Conservation (phyloP, 2,888 invertebrate species). For the Trachelus troglodyta region DNA sequence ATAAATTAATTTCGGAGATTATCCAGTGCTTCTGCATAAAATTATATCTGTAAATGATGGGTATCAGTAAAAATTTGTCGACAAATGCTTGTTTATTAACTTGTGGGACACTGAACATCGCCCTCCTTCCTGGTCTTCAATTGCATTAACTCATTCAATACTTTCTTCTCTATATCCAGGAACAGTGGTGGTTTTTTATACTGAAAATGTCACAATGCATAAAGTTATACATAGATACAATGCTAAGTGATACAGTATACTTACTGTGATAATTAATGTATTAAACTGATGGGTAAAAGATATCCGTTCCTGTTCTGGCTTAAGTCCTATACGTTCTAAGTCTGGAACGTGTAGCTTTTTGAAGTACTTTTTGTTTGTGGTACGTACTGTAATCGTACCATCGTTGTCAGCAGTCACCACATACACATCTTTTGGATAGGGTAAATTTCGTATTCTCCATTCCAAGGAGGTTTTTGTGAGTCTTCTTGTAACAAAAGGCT, state of each 20-base stretch:
- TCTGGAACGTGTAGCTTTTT: constrained; percentile 80
- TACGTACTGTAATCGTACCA: constrained; percentile 76
- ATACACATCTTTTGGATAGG: constrained; percentile 79
- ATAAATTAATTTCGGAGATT: neutral
- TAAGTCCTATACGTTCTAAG: constrained; percentile 73
- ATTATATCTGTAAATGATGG: neutral
- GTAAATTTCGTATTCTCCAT: constrained; percentile 85
- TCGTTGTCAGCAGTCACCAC: constrained; percentile 75
- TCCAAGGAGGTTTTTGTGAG: constrained; percentile 81
- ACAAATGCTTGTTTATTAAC: constrained; percentile 37
- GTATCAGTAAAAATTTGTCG: neutral
- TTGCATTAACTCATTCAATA: constrained; percentile 55
- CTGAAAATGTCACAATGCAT: constrained; percentile 66
- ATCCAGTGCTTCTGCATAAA: neutral
- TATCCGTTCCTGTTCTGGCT: constrained; percentile 74
- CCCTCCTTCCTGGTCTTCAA: constrained; percentile 52
- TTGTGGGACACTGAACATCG: constrained; percentile 60
- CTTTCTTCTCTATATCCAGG: constrained; percentile 75
- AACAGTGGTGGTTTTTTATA: constrained; percentile 81
- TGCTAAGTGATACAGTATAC: constrained; percentile 33
- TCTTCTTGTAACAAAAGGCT: constrained; percentile 78
- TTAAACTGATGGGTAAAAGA: constrained; percentile 79
- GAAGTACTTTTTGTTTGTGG: constrained; percentile 85
- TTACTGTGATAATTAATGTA: constrained; percentile 81
- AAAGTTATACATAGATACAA: constrained; percentile 7